Evolutionary conservation across 2,888 invertebrate species (phyloP), one percentile per base, ranked within the genome.

Genomic region (Agrochola macilenta): DNA sequence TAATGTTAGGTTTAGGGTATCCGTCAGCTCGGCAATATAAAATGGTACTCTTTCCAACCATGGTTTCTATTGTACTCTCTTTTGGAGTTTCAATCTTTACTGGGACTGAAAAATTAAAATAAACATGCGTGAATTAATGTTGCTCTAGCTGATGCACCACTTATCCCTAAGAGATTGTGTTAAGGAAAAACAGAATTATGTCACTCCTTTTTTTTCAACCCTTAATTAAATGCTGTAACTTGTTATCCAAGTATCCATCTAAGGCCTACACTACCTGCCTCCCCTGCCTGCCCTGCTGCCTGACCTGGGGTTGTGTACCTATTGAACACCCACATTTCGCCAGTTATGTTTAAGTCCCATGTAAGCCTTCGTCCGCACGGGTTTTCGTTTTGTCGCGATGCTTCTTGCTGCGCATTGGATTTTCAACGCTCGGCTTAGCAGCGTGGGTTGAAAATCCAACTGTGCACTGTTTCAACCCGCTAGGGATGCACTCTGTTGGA

Each of bases 11-110:
- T 58, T 61, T 77, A 11, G 94, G 94, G 39, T 86, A 71, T 3
- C 95, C 95, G 46, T 85, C 76, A 9, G 91, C 92, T 7, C 57
- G n/a, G 74, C 95, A 95, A 0, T 86, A 76, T 8, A 95, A 79
- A 4, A 46, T 39, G 2, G 89, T 2, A 5, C 78, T 17, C 35
- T 73, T 76, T 0, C 93, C 92, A 14, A 90, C 90, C 68, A 73
- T 76, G 4, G 76, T 72, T n/a, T 85, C 61, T 20, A 90, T 64
- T 0, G 63, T 79, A 54, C 76, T 90, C 14, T 68, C 35, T 43
- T 81, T 71, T 1, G 93, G 92, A 5, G 9, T 49, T 1, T 88
- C 77, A 66, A 88, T 87, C 11, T 30, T 66, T 2, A 82, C 76
- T 1, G 86, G 84, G 7, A 78, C 86, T 89, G 66, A 11, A 83